Base-by-base conservation (phyloP, 2,113 vertebrate species). In the Syrrhaptes paradoxus region DNA sequence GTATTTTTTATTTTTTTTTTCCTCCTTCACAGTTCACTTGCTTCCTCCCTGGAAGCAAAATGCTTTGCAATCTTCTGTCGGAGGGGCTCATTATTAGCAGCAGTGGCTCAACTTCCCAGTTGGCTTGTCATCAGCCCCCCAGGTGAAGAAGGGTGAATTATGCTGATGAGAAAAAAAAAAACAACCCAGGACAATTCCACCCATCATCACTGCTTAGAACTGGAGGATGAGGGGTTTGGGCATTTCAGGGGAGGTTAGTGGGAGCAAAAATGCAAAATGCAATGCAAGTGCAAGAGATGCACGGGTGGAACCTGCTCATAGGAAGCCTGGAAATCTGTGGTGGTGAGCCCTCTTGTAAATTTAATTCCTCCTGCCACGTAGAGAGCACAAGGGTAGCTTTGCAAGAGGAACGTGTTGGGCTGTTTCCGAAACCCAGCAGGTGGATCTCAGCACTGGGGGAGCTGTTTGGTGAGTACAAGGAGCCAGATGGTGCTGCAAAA, bases 21-120 rank as follows among this genome's bases (percentile, higher is more conserved):
- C 77, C 89, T 94, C 91, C 91, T 93, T 92, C 88, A 84, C 96
- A 97, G 92, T 80, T 95, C 72, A 52, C 79, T 96, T 90, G 83
- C 85, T 83, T 96, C 95, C 59, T 95, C 83, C 82, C 82, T 94
- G 82, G 87, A 95, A 96, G 82, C 73, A 66, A 95, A 76, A 76
- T 54, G 68, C 87, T 86, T 88, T 86, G 79, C 65, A 61, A 29
- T 83, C 75, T 72, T 85, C 84, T 87, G 66, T 90, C 86, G 26
- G 65, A 78, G 68, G 88, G 80, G 52, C 31, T 36, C 0, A 2
- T 84, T 89, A 84, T 25, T 68, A 90, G 73, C 71, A 58, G 90
- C 55, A 58, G 73, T 62, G 80, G 91, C 76, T 91, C 90, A 72
- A n/a, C 51, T 68, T 89, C 87, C 70, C 41, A 3, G 75, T 41